Conservation (phyloP, 2,113 vertebrate genomes). For the Platysternon megacephalum region DNA sequence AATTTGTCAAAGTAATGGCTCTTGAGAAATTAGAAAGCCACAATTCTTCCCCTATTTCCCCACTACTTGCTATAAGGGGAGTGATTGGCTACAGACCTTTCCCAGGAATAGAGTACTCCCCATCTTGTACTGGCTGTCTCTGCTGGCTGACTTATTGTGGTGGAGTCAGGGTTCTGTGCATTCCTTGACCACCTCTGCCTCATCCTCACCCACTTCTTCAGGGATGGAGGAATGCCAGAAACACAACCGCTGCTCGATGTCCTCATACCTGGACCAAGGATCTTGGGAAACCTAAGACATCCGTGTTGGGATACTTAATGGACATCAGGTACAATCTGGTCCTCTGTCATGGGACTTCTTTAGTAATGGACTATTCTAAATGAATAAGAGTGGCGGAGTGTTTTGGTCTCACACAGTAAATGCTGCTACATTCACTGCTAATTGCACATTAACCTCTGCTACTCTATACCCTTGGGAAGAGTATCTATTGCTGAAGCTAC, state of each 20-base stretch:
- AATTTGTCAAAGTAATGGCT: background rate
- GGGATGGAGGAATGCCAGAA: background rate
- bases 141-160: background rate
- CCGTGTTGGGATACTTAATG: background rate
- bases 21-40: background rate
- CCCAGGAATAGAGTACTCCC: fast-evolving
- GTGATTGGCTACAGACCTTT: background rate
- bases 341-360: background rate
- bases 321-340: background rate
- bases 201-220: background rate
- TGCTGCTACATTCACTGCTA: background rate
- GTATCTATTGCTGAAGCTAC: background rate
- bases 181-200: background rate
- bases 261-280: background rate
- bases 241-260: background rate
- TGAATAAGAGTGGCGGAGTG: background rate
- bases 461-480: background rate
- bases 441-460: background rate
- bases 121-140: background rate
- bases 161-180: background rate
- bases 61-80: background rate
- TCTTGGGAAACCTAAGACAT: background rate
- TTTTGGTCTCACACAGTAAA: background rate
- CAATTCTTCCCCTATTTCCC: background rate
- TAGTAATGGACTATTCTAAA: background rate